Base-by-base conservation (phyloP, 2,888 invertebrate genomes). In the Andrena bucephala region DNA sequence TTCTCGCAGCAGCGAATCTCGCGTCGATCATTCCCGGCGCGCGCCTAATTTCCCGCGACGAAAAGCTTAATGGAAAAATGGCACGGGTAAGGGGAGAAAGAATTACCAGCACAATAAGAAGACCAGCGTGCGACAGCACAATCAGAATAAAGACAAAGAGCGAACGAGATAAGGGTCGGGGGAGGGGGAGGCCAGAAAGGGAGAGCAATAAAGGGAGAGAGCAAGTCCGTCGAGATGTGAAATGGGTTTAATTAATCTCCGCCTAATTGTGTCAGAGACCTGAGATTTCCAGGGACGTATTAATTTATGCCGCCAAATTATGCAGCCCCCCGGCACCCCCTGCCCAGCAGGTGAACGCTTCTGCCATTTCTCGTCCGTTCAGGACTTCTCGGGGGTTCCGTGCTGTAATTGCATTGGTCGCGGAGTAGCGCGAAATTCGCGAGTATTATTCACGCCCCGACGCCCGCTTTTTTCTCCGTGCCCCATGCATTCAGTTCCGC, bases 191-290 rank as follows among this genome's bases (percentile, higher is more conserved):
- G 57, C 24, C 27, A 57, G 57, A 57, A 57, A 57, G 67, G 68
- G 70, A 57, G 13, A 50, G 66, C 69, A 72, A 83, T 78, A 79
- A 73, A 72, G 69, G 83, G 62, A 80, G 84, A 80, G 84, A 81
- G 77, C 76, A 33, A 83, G 79, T 83, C 83, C 90, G 90, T 84
- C 88, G 91, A 93, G 92, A 92, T 90, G 92, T 89, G 90, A 92
- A 93, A 92, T 91, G 91, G 90, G 89, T 92, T 93, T 93, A 93
- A 93, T 93, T 93, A 93, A 93, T 93, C 92, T 92, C 88, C 82
- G 90, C 92, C 92, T 92, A 92, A 93, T 93, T 93, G 92, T 91
- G 92, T 91, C 90, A 91, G 92, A 89, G 85, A 88, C 83, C 88
- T 84, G 91, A 91, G 92, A 93, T 92, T 92, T 92, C 89, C 87